Conservation (phyloP, 2,113 vertebrate genomes). For the Cardinalis cardinalis region DNA sequence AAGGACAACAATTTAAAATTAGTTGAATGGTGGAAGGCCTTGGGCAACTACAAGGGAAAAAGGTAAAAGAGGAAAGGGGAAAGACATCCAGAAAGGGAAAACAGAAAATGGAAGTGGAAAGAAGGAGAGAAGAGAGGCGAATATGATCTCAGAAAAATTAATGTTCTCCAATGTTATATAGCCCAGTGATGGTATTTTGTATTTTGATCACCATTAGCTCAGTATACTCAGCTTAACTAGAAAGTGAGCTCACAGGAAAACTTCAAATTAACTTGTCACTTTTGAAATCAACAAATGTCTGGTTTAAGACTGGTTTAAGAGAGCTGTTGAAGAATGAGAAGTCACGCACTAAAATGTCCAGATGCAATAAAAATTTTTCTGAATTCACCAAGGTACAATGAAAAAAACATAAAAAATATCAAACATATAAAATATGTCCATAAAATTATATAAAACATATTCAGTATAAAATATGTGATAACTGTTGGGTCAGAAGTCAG, state of each 20-base stretch:
- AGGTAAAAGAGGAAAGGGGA: rapidly evolving
- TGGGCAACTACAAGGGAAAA: neutral
- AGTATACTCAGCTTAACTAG: neutral
- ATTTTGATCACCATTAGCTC: neutral
- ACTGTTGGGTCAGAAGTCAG: neutral
- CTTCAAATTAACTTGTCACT: neutral
- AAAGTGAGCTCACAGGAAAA: neutral
- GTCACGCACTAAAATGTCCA: neutral
- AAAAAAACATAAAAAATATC: neutral
- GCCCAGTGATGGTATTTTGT: neutral
- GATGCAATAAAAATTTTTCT: neutral
- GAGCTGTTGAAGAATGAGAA: neutral
- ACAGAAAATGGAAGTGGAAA: neutral
- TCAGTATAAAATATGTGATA: neutral
- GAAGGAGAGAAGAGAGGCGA: neutral
- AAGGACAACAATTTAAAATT: neutral
- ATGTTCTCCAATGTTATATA: neutral
- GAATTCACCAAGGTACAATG: neutral
- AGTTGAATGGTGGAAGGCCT: neutral
- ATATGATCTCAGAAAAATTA: neutral
- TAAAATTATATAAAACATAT: neutral
- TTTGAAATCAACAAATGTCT: neutral
- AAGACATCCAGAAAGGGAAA: neutral
- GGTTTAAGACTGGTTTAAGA: neutral
- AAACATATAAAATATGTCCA: neutral